These are phyloP conservation scores for Cryptomyrus ogoouensis DNA, from an alignment of 2,113 vertebrate genomes.

Conservation along the genomic window DNA sequence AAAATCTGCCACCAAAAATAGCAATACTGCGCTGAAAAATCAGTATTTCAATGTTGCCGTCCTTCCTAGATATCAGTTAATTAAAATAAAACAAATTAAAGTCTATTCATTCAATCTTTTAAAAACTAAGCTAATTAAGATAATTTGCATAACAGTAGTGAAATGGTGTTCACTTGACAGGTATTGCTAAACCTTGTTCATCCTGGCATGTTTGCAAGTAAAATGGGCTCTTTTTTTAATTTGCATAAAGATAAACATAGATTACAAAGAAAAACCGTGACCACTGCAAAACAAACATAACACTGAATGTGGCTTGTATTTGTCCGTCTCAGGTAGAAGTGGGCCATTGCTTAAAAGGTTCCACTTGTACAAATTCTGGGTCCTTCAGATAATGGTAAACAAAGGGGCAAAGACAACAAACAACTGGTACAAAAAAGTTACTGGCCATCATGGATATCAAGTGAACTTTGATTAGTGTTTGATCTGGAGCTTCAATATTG, in stretches of 20 bases:
- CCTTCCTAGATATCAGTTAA: neutral
- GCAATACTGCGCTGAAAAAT: conserved; percentile 10
- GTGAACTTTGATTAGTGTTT: neutral
- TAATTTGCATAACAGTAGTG: neutral
- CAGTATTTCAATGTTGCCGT: neutral
- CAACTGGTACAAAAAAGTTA: neutral
- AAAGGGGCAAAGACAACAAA: neutral
- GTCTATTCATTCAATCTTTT: neutral
- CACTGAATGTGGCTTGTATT: neutral
- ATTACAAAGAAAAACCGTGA: neutral
- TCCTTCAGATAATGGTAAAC: neutral
- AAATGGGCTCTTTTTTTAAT: neutral
- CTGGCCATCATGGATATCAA: neutral
- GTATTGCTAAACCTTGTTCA: neutral
- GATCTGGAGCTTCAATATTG: neutral
- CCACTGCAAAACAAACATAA: neutral
- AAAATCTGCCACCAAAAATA: conserved; percentile 12
- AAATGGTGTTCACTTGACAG: neutral
- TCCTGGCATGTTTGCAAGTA: neutral
- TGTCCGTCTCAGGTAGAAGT: neutral
- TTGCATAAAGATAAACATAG: neutral
- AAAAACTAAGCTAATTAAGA: neutral
- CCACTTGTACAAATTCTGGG: neutral
- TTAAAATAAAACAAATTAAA: neutral
- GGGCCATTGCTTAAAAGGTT: neutral